Conservation (phyloP, 2,113 vertebrate genomes). For the Litocranius walleri region DNA sequence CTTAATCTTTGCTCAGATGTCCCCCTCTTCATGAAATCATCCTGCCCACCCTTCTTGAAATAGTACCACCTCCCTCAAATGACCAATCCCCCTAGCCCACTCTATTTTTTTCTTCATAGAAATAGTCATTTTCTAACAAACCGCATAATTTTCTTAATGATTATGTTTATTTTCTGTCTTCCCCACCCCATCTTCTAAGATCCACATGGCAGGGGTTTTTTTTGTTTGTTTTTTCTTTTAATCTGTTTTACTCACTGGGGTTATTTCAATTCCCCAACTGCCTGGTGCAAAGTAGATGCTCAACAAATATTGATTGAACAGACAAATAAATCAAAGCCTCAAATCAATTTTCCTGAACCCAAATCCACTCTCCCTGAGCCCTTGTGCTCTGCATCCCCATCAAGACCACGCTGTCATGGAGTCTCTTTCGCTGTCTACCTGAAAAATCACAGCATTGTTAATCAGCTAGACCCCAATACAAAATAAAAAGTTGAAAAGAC, state of each 20-base stretch:
- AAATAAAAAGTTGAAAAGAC: neutral
- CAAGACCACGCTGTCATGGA: accelerated
- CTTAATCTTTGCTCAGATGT: neutral
- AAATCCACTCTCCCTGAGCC: neutral
- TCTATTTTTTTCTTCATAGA: neutral
- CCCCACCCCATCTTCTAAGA: neutral
- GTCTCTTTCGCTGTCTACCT: neutral
- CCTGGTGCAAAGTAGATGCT: neutral
- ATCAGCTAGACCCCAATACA: neutral
- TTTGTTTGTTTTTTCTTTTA: neutral
- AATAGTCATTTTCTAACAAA: neutral
- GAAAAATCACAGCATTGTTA: neutral
- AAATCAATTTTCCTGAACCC: neutral
- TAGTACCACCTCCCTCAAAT: neutral
- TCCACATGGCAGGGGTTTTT: neutral
- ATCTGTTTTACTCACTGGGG: neutral
- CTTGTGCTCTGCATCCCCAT: neutral
- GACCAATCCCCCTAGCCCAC: neutral
- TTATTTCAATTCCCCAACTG: neutral
- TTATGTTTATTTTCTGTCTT: neutral
- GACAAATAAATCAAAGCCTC: neutral
- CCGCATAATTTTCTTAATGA: neutral
- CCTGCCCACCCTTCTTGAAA: neutral
- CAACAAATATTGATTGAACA: neutral
- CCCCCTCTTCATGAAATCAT: neutral